phyloP scores from a whole-genome alignment of 2,888 invertebrate species.

The Prosopocoilus inquinatus region DNA sequence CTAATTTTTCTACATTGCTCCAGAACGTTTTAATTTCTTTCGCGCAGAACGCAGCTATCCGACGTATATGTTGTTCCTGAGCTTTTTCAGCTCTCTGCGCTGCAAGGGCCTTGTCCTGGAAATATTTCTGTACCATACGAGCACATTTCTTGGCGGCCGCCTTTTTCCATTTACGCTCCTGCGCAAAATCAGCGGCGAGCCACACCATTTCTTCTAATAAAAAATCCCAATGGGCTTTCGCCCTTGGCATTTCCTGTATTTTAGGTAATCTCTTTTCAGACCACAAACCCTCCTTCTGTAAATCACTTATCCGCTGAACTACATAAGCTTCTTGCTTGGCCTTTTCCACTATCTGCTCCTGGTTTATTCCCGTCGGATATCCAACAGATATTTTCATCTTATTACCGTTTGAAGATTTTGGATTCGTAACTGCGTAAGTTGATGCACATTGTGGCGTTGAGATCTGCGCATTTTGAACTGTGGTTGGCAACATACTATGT shows the following conservation, averaged over 20 bases:
- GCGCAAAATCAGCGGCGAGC: constrained; percentile 96
- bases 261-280: constrained; percentile 86
- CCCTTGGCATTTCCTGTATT: constrained; percentile 83
- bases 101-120: constrained; percentile 86
- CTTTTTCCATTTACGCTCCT: constrained; percentile 98
- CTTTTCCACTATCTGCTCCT: constrained; percentile 80
- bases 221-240: constrained; percentile 98
- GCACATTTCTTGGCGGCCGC: constrained; percentile 92
- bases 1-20: constrained; percentile 94
- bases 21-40: constrained; percentile 94
- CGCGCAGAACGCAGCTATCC: constrained; percentile 87
- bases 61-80: constrained; percentile 79
- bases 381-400: constrained; percentile 25
- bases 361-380: constrained; percentile 47
- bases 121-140: constrained; percentile 86
- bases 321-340: constrained; percentile 93
- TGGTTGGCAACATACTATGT: constrained; percentile 24
- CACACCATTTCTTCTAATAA: constrained; percentile 98
- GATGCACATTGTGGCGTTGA: constrained; percentile 21
- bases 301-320: constrained; percentile 85
- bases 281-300: constrained; percentile 95
- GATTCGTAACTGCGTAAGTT: constrained; percentile 25
- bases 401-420: constrained; percentile 23
- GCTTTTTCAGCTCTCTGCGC: constrained; percentile 90
- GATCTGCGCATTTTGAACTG: constrained; percentile 12